Evolutionary conservation across 2,797 vertebrate genomes (phyloP).

Genomic region (Cyprinella venusta): DNA sequence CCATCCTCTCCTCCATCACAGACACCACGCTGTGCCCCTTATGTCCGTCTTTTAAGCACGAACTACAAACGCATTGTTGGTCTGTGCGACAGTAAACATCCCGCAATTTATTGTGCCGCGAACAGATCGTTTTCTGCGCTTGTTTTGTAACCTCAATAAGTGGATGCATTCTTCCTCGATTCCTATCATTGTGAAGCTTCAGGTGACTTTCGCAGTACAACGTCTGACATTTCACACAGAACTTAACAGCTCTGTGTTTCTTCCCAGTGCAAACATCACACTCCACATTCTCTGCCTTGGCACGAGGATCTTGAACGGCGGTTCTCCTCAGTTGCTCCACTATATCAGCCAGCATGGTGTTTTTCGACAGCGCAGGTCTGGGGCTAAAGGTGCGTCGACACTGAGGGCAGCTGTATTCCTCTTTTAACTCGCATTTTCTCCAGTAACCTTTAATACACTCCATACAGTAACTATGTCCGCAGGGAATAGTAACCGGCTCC

Average conservation of each 20-base stretch:
- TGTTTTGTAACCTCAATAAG: conserved; percentile 80
- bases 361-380: conserved; percentile 72
- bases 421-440: conserved; percentile 69
- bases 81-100: conserved; percentile 90
- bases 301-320: neutral
- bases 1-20: conserved; percentile 81
- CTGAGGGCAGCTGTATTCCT: conserved; percentile 76
- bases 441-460: conserved; percentile 79
- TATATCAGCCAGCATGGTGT: conserved; percentile 76
- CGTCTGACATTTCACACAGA: conserved; percentile 84
- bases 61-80: conserved; percentile 88
- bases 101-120: conserved; percentile 83
- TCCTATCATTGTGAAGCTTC: conserved; percentile 69
- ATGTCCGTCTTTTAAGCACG: conserved; percentile 77
- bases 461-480: conserved; percentile 78
- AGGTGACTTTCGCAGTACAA: conserved; percentile 83
- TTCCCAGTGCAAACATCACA: conserved; percentile 86
- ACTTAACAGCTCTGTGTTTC: conserved; percentile 83
- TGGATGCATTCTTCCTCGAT: conserved; percentile 81
- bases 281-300: conserved; percentile 46
- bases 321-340: conserved; percentile 68
- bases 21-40: conserved; percentile 84
- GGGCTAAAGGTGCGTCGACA: conserved; percentile 74
- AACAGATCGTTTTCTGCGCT: conserved; percentile 84
- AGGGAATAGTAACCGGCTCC: conserved; percentile 79